These are phyloP conservation scores for Hyperopisus bebe DNA, from an alignment of 2,113 vertebrate genomes.

Conservation along the genomic window DNA sequence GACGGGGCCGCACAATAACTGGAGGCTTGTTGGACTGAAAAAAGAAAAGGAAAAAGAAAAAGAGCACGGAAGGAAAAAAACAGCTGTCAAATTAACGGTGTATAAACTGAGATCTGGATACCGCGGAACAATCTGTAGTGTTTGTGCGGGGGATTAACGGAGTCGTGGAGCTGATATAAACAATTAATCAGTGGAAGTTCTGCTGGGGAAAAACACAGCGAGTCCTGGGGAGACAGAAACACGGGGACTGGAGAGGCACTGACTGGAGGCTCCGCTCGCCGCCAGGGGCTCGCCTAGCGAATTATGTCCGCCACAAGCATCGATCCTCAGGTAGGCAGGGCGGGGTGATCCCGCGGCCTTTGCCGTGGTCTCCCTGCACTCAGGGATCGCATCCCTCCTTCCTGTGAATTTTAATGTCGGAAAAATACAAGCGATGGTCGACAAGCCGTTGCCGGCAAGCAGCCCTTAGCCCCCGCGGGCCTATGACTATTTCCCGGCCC, in stretches of 20 bases:
- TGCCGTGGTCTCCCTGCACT: background rate
- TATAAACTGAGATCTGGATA: background rate
- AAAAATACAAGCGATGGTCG: background rate
- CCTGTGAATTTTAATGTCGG: background rate
- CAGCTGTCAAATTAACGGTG: slow-evolving; percentile 27
- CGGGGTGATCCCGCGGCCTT: background rate
- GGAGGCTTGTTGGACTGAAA: slow-evolving; percentile 51
- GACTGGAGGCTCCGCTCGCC: slow-evolving; percentile 48
- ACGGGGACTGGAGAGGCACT: slow-evolving; percentile 44
- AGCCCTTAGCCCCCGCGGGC: background rate
- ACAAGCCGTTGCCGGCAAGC: background rate
- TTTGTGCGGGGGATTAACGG: slow-evolving; percentile 28
- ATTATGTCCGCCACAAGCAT: slow-evolving; percentile 96
- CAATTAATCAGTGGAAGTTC: slow-evolving; percentile 55
- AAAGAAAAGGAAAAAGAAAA: slow-evolving; percentile 22
- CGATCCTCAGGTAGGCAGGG: slow-evolving; percentile 83
- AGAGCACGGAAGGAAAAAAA: slow-evolving; percentile 36
- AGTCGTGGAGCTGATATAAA: slow-evolving; percentile 34
- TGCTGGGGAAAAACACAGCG: slow-evolving; percentile 30
- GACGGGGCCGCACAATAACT: slow-evolving; percentile 38
- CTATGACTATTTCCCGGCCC: background rate
- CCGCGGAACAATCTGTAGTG: slow-evolving; percentile 3
- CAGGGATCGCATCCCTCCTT: background rate
- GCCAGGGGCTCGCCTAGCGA: slow-evolving; percentile 75
- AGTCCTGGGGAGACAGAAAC: slow-evolving; percentile 41